Base-by-base conservation (phyloP, 2,113 vertebrate genomes). In the Larimichthys crocea region DNA sequence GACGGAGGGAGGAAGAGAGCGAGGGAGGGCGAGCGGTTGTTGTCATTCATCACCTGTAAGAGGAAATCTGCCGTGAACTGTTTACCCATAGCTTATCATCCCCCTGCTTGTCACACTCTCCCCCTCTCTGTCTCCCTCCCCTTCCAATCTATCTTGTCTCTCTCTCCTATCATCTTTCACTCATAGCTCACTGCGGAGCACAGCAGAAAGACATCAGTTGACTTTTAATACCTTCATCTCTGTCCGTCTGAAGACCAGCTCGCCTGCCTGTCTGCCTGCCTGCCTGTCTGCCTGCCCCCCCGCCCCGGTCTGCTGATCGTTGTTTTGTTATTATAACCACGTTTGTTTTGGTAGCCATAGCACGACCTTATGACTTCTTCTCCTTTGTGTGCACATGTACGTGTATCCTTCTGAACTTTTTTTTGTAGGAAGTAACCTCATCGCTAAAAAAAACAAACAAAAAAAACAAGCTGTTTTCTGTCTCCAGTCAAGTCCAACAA, bases 1-100 rank as follows among this genome's bases (percentile, higher is more conserved):
- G 67, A 74, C 44, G 40, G 74, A 26, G 55, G 63, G 63, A 60
- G 67, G 69, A 67, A 84, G 56, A 49, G 73, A 79, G 76, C 1
- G 76, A 48, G 74, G 79, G 26, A 26, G 26, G 2, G 26, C 61
- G 72, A 88, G 86, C 83, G 48, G 88, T 86, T 91, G 90, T 92
- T 94, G 91, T 92, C 88, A 93, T 94, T 91, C 89, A 92, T 92
- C 92, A 92, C 86, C 86, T 85, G 88, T 72, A 84, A 90, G 88
- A 82, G 82, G 82, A 91, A 92, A 92, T 93, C 89, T 92, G 89
- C 86, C 71, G 64, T 91, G 85, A 94, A 92, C 92, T 91, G 89
- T 91, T 94, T 93, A 91, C 89, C 89, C 91, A 88, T 81, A 86
- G 86, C 87, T 92, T 90, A 91, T 92, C 88, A 86, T 90, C 83